These are phyloP conservation scores for Zophobas morio DNA, from an alignment of 1,140 invertebrate genomes.

Conservation along the genomic window DNA sequence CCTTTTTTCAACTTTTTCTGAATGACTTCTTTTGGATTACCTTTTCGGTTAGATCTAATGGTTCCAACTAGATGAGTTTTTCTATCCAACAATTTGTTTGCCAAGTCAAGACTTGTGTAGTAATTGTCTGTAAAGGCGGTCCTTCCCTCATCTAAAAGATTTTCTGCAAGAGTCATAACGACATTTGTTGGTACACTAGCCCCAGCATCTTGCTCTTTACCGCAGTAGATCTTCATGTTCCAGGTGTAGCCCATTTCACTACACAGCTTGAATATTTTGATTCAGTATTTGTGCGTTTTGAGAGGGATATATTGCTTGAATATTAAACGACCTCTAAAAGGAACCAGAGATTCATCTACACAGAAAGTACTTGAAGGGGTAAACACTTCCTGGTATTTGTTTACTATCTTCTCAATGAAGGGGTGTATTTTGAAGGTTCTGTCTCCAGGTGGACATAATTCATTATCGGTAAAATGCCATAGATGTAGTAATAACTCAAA, in stretches of 20 bases:
- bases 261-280: neutral
- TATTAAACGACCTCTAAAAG: neutral
- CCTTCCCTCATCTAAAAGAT: constrained; percentile 14
- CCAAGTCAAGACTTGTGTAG: constrained; percentile 20
- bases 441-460: neutral
- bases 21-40: constrained; percentile 56
- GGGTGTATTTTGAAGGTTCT: neutral
- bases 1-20: constrained; percentile 64
- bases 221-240: neutral
- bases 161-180: neutral
- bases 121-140: constrained; percentile 31
- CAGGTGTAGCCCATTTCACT: neutral
- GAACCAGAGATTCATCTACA: neutral
- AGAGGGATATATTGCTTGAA: neutral
- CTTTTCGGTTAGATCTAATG: constrained; percentile 8
- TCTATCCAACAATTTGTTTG: constrained; percentile 4
- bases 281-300: neutral
- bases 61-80: constrained; percentile 35
- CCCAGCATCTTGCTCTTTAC: neutral
- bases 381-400: neutral
- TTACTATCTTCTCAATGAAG: neutral
- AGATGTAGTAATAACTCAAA: neutral
- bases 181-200: neutral
- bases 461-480: neutral
- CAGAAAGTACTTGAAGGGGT: neutral